Evolutionary conservation across 2,888 invertebrate genomes (phyloP).

Genomic region (Plemyria rubiginata): DNA sequence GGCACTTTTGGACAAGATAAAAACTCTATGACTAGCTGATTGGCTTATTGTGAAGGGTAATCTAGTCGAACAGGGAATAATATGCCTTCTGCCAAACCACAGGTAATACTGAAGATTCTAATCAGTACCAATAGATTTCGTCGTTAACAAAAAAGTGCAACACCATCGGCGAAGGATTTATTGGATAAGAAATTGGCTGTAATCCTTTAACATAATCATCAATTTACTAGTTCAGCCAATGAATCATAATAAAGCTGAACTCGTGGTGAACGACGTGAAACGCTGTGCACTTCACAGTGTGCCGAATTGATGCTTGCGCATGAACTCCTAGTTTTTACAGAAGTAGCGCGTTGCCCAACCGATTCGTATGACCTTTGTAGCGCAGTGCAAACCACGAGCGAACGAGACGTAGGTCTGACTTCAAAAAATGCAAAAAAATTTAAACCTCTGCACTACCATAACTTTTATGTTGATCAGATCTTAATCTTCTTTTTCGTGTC

Average conservation of each 20-base stretch:
- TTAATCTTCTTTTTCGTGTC: no score
- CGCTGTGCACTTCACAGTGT: slow-evolving; percentile 21
- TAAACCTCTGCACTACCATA: no score
- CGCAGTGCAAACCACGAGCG: slow-evolving; percentile 45
- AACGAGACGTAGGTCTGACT: neutral
- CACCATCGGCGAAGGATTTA: no score
- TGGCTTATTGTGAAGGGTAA: neutral
- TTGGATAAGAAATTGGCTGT: no score
- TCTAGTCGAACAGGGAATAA: no score
- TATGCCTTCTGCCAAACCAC: no score
- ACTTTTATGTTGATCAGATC: no score
- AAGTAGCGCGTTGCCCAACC: slow-evolving; percentile 66
- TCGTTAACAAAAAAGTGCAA: no score
- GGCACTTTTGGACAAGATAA: slow-evolving; percentile 3
- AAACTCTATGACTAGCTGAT: neutral
- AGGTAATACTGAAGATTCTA: neutral
- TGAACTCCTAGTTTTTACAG: slow-evolving; percentile 71
- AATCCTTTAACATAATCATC: no score
- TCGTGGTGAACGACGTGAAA: neutral
- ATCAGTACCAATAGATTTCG: neutral
- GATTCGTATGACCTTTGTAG: slow-evolving; percentile 64
- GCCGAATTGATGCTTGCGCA: slow-evolving; percentile 48
- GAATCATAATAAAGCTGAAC: no score
- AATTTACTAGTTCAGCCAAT: no score
- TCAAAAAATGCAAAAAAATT: no score